Base-by-base conservation (phyloP, 2,888 invertebrate genomes). In the Caradrina kadenii region DNA sequence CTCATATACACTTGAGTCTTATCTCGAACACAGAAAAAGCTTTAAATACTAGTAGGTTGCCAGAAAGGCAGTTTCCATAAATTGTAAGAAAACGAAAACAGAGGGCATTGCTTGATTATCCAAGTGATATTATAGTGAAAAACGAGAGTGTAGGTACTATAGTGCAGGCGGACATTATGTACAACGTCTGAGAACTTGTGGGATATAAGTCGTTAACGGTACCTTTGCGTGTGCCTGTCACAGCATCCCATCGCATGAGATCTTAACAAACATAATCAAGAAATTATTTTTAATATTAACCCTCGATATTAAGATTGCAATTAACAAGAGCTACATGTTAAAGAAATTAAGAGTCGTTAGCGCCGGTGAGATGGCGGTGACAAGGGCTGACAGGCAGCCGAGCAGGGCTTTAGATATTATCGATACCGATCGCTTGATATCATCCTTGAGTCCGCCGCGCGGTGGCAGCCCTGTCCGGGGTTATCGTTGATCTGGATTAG, bases 291-390 rank as follows among this genome's bases (percentile, higher is more conserved):
- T 31, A 48, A 78, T 81, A 76, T 67, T 64, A 76, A 64, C 56
- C 10, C 39, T 65, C 35, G 56, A 58, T 79, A 71, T 71, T 76
- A 76, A 80, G 71, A 73, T 73, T 73, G 83, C 72, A 83, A 79
- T 81, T 82, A 82, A 84, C 84, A 68, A 70, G 61, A 70, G 59
- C 42, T 61, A 61, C 54, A 71, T 66, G 75, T 62, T 59, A 59
- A 76, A 70, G 79, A 81, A 73, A 74, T 15, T 63, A 74, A 71
- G 69, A 75, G 69, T 81, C 63, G 82, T 74, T 76, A 79, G 63
- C 82, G 55, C 59, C 52, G 56, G 58, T 54, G 76, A 66, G 70
- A 19, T 61, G 63, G 60, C 67, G 35, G 68, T 74, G 82, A 81
- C 80, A 79, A 55, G 63, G 60, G 71, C 63, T 66, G 82, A 79